phyloP scores from a whole-genome alignment of 2,113 vertebrate species.

The Nymphicus hollandicus region DNA sequence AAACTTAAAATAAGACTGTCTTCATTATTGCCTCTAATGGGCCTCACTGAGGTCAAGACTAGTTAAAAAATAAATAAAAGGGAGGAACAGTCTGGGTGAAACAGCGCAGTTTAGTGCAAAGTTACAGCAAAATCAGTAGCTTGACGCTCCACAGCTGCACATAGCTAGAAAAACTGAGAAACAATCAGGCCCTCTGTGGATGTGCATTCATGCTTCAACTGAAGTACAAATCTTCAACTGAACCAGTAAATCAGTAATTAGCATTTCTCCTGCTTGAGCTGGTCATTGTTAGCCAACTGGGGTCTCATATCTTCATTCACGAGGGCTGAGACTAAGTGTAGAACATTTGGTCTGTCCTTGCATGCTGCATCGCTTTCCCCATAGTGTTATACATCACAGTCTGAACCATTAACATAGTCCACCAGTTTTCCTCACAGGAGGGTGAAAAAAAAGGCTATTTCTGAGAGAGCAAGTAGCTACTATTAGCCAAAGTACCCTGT shows the following conservation, averaged over 20 bases:
- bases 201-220: not conserved
- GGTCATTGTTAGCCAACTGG: not conserved
- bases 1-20: not conserved
- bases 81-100: not conserved
- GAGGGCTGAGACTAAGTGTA: not conserved
- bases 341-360: not conserved
- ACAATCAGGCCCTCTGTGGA: not conserved
- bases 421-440: not conserved
- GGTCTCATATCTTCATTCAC: not conserved
- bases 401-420: not conserved
- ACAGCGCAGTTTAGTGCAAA: not conserved
- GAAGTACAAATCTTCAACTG: not conserved
- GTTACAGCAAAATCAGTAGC: not conserved
- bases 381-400: not conserved
- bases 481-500: not conserved
- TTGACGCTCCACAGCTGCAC: not conserved
- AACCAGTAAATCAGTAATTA: not conserved
- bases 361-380: not conserved
- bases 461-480: not conserved
- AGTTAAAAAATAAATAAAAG: conserved; percentile 5
- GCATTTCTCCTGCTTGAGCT: not conserved
- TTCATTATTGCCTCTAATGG: not conserved
- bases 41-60: not conserved
- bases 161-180: not conserved
- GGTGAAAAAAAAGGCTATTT: not conserved